phyloP scores from a whole-genome alignment of 1,140 invertebrate species.

The Copidosoma floridanum region DNA sequence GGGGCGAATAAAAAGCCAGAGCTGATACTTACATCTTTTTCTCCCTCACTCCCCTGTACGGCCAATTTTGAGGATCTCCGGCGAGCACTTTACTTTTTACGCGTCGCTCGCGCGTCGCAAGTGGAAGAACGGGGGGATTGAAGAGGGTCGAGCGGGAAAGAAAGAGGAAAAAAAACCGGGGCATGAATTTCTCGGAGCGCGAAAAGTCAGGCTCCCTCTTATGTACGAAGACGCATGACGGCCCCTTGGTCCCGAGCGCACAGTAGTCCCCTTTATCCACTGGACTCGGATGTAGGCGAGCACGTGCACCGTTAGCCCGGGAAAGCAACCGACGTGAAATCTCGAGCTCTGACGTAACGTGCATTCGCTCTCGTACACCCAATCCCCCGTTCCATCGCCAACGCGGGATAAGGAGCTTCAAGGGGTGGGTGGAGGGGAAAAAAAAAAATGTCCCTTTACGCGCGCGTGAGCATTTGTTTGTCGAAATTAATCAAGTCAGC shows the following conservation, averaged over 20 bases:
- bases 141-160: background rate
- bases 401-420: too few species aligned
- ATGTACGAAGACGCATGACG: slow-evolving; percentile 26
- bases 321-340: background rate
- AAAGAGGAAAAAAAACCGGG: background rate
- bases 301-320: slow-evolving; percentile 11
- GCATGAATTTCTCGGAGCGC: slow-evolving; percentile 21
- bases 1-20: too few species aligned
- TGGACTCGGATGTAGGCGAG: slow-evolving; percentile 13
- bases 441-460: too few species aligned
- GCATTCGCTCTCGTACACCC: slow-evolving; percentile 18
- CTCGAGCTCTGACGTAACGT: slow-evolving; percentile 16
- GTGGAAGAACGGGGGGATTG: background rate
- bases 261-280: slow-evolving; percentile 25
- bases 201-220: slow-evolving; percentile 25
- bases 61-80: too few species aligned
- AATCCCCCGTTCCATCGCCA: background rate
- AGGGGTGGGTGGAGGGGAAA: too few species aligned
- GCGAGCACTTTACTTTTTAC: too few species aligned
- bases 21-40: too few species aligned
- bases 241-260: background rate
- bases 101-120: too few species aligned
- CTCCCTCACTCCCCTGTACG: too few species aligned
- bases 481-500: slow-evolving; percentile 17
- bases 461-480: too few species aligned